Evolutionary conservation across 2,797 vertebrate genomes (phyloP), one percentile per base, ranked within the genome.

Genomic region (Phalloptychus januarius): DNA sequence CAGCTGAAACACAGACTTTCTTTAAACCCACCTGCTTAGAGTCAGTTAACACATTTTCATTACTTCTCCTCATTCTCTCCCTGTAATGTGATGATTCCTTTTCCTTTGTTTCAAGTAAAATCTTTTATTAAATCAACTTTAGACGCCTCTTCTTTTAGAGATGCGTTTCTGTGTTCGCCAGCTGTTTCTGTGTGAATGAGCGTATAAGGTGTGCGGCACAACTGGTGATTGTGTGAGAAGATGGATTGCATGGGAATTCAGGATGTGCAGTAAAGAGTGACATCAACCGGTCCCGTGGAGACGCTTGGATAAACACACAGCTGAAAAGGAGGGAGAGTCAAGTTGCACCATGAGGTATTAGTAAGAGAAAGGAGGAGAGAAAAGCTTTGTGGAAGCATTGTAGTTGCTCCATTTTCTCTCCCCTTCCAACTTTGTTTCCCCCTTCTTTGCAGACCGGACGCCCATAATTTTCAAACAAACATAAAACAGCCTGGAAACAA

Each of bases 291-390:
- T 94, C 92, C 94, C 94, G 82, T 85, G 81, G 94, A 95, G 95
- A 95, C 89, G 74, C 87, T 94, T 94, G 93, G 94, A 94, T 94
- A 95, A 96, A 95, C 94, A 94, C 94, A 88, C 79, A 83, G 86
- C 85, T 92, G 91, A 94, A 94, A 95, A 90, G 91, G 91, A 87
- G 63, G 74, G 76, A 86, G 94, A 92, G 92, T 96, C 93, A 44
- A 86, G 91, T 96, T 95, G 86, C 95, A 92, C 80, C 91, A 87
- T 79, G 85, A 90, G 90, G 88, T 87, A 88, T 83, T 91, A 75
- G 88, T 90, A 88, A 90, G 91, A 95, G 93, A 95, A 95, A 94
- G 85, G 88, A 87, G 87, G 83, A 85, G 84, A 86, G 90, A 90
- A 93, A 93, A 85, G 92, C 92, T 92, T 93, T 95, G 94, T 94